A percentile compares a stretch with the other conserved stretches of the same genome.
Conservation (phyloP, 2,888 invertebrate species). For the Microctonus hyperodae region DNA sequence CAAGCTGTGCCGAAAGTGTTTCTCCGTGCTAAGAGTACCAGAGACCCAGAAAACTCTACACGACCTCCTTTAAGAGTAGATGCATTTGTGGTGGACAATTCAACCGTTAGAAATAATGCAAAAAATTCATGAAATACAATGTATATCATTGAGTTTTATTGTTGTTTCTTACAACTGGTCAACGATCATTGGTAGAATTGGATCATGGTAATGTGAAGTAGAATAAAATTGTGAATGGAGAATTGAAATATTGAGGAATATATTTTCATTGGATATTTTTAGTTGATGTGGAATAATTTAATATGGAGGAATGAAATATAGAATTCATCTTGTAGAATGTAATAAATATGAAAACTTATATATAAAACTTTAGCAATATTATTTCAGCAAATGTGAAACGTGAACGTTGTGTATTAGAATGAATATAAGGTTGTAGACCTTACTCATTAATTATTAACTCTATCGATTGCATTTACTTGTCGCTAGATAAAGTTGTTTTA, state of each 20-base stretch:
- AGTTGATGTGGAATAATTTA: too few species aligned
- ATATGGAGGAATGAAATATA: too few species aligned
- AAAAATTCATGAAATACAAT: background rate
- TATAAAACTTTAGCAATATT: too few species aligned
- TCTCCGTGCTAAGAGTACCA: background rate
- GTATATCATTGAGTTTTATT: background rate
- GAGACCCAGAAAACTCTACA: background rate
- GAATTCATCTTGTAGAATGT: too few species aligned
- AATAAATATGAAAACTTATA: background rate
- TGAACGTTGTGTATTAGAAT: constrained; percentile 18
- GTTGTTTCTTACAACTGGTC: background rate
- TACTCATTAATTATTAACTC: constrained; percentile 53
- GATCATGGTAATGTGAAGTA: background rate
- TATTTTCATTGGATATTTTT: too few species aligned
- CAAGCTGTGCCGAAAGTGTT: background rate
- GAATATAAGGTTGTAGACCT: constrained; percentile 53
- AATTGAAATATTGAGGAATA: too few species aligned
- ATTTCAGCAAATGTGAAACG: constrained; percentile 23
- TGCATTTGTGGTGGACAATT: background rate
- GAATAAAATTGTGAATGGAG: too few species aligned
- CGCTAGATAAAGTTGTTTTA: constrained; percentile 47
- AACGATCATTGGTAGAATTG: background rate
- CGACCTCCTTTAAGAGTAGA: background rate
- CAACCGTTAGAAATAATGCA: background rate
- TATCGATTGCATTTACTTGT: constrained; percentile 53